Conservation (phyloP, 2,888 invertebrate species). For the Oscheius sp. region DNA sequence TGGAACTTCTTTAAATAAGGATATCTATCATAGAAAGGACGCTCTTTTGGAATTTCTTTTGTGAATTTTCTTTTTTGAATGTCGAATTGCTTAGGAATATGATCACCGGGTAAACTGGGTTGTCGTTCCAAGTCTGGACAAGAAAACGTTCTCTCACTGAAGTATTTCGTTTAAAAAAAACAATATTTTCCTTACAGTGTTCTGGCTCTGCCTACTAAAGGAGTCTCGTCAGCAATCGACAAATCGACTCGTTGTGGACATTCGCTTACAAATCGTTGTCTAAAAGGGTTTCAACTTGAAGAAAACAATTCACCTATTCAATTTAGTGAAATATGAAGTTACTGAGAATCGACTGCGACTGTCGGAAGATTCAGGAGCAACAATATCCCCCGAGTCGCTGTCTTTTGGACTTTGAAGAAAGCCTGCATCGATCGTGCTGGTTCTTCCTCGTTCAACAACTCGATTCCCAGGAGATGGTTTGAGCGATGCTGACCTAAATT, state of each 20-base stretch:
- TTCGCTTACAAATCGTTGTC: slow-evolving; percentile 30
- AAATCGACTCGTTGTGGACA: slow-evolving; percentile 11
- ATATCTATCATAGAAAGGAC: slow-evolving; percentile 4
- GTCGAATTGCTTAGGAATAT: not conserved
- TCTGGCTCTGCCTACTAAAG: not conserved
- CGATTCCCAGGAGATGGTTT: not conserved
- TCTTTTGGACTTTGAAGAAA: not conserved
- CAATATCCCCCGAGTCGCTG: slow-evolving; percentile 4
- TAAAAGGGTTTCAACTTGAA: too few relatives aligned
- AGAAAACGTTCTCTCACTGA: slow-evolving; percentile 15
- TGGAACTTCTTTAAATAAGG: slow-evolving; percentile 24
- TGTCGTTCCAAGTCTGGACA: slow-evolving; percentile 8
- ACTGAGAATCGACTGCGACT: slow-evolving; percentile 32
- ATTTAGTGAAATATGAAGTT: slow-evolving; percentile 31
- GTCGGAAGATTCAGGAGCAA: not conserved
- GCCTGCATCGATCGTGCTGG: slow-evolving; percentile 6
- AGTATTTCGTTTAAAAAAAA: not conserved
- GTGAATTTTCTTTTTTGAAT: not conserved
- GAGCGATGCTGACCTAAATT: not conserved
- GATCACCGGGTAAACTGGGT: not conserved
- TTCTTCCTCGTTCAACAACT: not conserved
- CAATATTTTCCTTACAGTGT: not conserved
- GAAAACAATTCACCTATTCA: slow-evolving; percentile 22
- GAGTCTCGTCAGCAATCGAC: not conserved
- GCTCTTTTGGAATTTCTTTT: not conserved